Evolutionary conservation across 1,140 invertebrate species (phyloP).

Genomic region (Ostrea edulis): DNA sequence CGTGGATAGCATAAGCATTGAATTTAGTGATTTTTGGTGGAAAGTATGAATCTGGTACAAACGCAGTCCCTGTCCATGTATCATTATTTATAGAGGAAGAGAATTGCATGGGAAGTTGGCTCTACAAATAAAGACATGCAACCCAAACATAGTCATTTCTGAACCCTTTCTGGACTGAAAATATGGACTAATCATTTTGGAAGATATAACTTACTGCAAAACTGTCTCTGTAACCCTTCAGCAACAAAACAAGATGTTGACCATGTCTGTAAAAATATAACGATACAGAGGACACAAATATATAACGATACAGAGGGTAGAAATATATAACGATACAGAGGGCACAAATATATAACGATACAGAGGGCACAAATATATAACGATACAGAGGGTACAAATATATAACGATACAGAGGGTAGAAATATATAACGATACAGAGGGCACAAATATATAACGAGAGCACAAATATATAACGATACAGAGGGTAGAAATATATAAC

Average conservation of each 20-base stretch:
- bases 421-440: conserved; percentile 9
- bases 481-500: background rate
- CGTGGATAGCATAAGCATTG: conserved; percentile 84
- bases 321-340: conserved; percentile 9
- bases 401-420: too few species aligned
- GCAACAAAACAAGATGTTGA: conserved; percentile 80
- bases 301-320: background rate
- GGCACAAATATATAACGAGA: too few species aligned
- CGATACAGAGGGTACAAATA: background rate
- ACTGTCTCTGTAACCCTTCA: conserved; percentile 78
- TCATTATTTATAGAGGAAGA: conserved; percentile 64
- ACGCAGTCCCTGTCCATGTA: conserved; percentile 78
- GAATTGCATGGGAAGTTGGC: conserved; percentile 77
- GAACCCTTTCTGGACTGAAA: background rate
- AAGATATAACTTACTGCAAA: conserved; percentile 70
- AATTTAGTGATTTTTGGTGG: conserved; percentile 80
- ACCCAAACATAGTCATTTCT: background rate
- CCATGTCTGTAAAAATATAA: conserved; percentile 72
- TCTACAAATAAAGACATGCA: conserved; percentile 63
- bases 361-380: background rate
- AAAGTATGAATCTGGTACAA: conserved; percentile 78
- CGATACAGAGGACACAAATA: background rate
- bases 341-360: background rate
- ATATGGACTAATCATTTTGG: background rate
- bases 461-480: conserved; percentile 27